phyloP scores from a whole-genome alignment of 2,888 invertebrate genomes.

The Drosophila quasianomalipes region DNA sequence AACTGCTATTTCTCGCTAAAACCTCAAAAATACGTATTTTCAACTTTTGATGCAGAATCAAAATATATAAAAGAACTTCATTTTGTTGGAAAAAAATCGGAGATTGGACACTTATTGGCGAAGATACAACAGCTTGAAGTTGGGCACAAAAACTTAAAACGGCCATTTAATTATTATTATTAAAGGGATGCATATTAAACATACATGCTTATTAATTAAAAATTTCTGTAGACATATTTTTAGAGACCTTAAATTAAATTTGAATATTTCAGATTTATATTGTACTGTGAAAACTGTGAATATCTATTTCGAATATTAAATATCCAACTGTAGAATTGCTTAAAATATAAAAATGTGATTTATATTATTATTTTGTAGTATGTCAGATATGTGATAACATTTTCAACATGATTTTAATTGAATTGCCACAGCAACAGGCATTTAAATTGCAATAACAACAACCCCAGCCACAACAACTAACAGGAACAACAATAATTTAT shows the following conservation, averaged over 20 bases:
- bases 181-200: neutral
- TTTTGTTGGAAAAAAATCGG: too few relatives aligned
- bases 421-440: conserved; percentile 46
- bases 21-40: too few relatives aligned
- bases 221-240: neutral
- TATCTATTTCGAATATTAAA: neutral
- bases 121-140: too few relatives aligned
- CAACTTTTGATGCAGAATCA: too few relatives aligned
- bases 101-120: too few relatives aligned
- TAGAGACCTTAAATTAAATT: neutral
- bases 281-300: neutral
- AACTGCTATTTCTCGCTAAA: too few relatives aligned
- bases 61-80: too few relatives aligned
- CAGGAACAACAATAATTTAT: conserved; percentile 56
- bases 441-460: conserved; percentile 26
- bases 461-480: conserved; percentile 33
- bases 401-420: conserved; percentile 56
- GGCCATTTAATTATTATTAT: too few relatives aligned
- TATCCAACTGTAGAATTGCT: neutral
- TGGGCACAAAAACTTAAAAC: too few relatives aligned
- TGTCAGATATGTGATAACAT: conserved; percentile 37
- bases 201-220: neutral
- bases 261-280: neutral
- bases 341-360: neutral
- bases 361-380: neutral